Evolutionary conservation across 2,113 vertebrate species (phyloP).

Genomic region (Calonectris borealis): DNA sequence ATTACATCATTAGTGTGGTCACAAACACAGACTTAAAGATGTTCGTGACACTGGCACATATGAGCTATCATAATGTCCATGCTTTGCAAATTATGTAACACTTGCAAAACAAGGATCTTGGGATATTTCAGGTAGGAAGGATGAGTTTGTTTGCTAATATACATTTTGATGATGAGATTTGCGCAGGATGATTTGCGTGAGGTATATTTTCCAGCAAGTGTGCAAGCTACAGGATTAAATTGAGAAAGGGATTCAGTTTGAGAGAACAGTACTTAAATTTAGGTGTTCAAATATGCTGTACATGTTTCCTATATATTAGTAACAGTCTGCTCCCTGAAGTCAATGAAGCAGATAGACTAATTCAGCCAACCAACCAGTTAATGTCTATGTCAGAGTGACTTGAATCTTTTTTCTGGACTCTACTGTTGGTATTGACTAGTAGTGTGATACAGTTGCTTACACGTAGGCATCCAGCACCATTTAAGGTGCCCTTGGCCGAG

Average conservation of each 20-base stretch:
- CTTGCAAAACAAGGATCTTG: neutral
- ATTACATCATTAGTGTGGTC: neutral
- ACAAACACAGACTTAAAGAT: neutral
- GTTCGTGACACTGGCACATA: neutral
- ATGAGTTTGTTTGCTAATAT: neutral
- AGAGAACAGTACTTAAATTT: neutral
- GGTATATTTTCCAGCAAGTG: neutral
- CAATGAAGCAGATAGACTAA: neutral
- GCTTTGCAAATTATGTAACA: neutral
- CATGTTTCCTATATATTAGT: neutral
- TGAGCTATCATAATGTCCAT: neutral
- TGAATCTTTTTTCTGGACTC: neutral
- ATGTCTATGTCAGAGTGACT: neutral
- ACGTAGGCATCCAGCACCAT: fast-evolving
- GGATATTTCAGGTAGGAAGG: neutral
- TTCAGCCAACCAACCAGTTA: neutral
- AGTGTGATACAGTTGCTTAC: neutral
- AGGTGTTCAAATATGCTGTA: neutral
- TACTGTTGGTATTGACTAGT: neutral
- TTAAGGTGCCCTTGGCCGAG: neutral
- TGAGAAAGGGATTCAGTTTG: neutral
- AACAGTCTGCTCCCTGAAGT: neutral
- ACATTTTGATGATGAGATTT: neutral
- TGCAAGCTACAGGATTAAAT: neutral
- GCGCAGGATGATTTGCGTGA: neutral